A percentile compares a stretch with the other conserved stretches of the same genome.
Conservation (phyloP, 2,113 vertebrate genomes). For the Phaethon lepturus region DNA sequence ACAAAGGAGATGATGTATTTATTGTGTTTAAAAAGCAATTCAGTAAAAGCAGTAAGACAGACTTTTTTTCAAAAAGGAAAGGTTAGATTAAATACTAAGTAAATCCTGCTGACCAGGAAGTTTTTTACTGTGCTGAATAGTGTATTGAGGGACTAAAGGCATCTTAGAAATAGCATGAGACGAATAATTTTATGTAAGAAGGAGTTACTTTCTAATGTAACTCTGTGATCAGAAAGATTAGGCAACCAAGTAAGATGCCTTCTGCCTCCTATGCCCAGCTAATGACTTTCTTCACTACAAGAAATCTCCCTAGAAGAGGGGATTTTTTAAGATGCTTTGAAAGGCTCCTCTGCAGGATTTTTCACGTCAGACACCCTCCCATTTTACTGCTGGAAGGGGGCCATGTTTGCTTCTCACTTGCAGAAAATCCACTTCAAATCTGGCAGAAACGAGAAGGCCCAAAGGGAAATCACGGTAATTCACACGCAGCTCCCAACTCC, state of each 20-base stretch:
- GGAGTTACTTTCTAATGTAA: neutral
- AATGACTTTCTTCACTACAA: neutral
- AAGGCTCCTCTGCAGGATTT: neutral
- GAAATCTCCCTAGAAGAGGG: neutral
- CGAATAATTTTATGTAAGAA: neutral
- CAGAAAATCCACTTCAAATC: conserved; percentile 44
- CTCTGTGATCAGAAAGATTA: neutral
- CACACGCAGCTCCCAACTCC: conserved; percentile 14
- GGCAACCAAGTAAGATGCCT: neutral
- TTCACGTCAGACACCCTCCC: neutral
- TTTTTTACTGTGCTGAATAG: neutral
- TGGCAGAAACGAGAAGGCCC: neutral
- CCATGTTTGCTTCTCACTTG: conserved; percentile 42
- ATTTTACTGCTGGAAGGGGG: conserved; percentile 13
- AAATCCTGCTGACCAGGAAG: neutral
- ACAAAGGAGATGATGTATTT: neutral
- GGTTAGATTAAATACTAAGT: neutral
- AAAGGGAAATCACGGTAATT: conserved; percentile 11
- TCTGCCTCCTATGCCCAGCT: neutral
- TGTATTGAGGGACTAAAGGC: neutral
- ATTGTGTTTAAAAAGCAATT: neutral
- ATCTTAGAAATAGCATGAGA: neutral
- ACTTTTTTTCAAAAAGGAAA: neutral
- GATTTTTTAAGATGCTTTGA: neutral
- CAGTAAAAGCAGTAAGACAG: neutral